Evolutionary conservation across 2,888 invertebrate species (phyloP), one percentile per base, ranked within the genome.

Genomic region (Phytoseiulus persimilis): DNA sequence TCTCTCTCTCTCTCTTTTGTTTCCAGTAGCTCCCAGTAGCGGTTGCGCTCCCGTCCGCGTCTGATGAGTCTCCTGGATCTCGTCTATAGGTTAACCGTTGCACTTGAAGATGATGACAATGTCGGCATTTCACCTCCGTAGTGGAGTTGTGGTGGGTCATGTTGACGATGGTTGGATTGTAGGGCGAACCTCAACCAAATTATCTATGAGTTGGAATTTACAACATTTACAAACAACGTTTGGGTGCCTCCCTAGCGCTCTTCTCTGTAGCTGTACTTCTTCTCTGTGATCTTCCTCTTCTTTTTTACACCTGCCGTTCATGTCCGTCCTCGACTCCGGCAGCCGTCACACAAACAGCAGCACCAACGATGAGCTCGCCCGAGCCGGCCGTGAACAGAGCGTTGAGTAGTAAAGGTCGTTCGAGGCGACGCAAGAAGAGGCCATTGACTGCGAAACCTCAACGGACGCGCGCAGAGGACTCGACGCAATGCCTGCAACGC

Each of bases 141-240:
- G 65, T 65, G 46, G 46, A 46, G 46, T 46, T 46, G 46, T 11
- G 46, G 46, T 46, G 65, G 65, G 65, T 65, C 65, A 65, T 65
- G 65, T 23, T 65, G 65, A 65, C 28, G 65, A 65, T 65, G 65
- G 39, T 39, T 39, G 39, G 39, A 39, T 39, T 9, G 39, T 18
- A 23, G 1, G 65, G 65, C 28, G 5, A 65, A 65, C 65, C 65
- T 23, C 65, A 23, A 28, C 65, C 65, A 65, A 23, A 23, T 28
- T 32, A 87, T 83, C 31, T 31, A 32, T 31, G 87, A 31, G 87
- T 39, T 45, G 33, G 31, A 87, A 87, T 87, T 87, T 87, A 87
- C 87, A 87, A 87, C 87, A 87, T 87, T 87, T 87, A 87, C 87
- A 87, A 87, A 87, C 87, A 87, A 39, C 87, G 65, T 83, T 83